These are phyloP conservation scores for Artemia sinica DNA, from an alignment of 2,888 invertebrate species.

Conservation along the genomic window DNA sequence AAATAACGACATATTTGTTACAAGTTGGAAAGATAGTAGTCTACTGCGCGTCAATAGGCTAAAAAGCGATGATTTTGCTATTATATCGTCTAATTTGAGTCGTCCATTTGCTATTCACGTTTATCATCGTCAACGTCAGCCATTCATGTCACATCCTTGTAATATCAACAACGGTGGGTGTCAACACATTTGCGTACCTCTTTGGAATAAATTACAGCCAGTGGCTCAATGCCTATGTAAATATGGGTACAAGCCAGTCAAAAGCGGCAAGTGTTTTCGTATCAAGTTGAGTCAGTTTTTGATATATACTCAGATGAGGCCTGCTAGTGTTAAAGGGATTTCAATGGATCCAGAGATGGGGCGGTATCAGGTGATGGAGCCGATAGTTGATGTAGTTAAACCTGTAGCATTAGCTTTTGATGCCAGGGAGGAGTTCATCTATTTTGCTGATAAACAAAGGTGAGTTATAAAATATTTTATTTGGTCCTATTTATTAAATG, in stretches of 20 bases:
- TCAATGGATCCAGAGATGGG: slow-evolving; percentile 28
- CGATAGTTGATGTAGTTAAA: slow-evolving; percentile 46
- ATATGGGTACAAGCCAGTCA: slow-evolving; percentile 46
- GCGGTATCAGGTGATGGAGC: slow-evolving; percentile 43
- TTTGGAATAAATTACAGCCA: slow-evolving; percentile 39
- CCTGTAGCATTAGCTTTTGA: slow-evolving; percentile 53
- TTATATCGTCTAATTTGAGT: slow-evolving; percentile 36
- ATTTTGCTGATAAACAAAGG: slow-evolving; percentile 43
- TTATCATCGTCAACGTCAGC: slow-evolving; percentile 60
- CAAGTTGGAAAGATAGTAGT: slow-evolving; percentile 48
- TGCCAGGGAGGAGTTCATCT: slow-evolving; percentile 41
- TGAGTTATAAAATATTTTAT: slow-evolving; percentile 28
- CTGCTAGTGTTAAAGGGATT: slow-evolving; percentile 53
- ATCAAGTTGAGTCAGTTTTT: slow-evolving; percentile 45
- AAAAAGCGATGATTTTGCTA: slow-evolving; percentile 35
- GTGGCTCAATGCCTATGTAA: slow-evolving; percentile 50
- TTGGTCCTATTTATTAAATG: slow-evolving; percentile 4
- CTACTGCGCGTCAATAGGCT: slow-evolving; percentile 45
- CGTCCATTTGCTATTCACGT: slow-evolving; percentile 48
- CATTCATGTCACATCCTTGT: slow-evolving; percentile 52
- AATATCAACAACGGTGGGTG: slow-evolving; percentile 48
- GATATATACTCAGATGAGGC: slow-evolving; percentile 45
- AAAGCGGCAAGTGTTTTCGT: slow-evolving; percentile 44
- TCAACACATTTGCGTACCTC: slow-evolving; percentile 54
- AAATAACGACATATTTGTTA: slow-evolving; percentile 52